Percentiles rank a stretch among this genome's conserved stretches.
Evolutionary conservation across 2,888 invertebrate species (phyloP).

Genomic region (Netelia fuscicornis): DNA sequence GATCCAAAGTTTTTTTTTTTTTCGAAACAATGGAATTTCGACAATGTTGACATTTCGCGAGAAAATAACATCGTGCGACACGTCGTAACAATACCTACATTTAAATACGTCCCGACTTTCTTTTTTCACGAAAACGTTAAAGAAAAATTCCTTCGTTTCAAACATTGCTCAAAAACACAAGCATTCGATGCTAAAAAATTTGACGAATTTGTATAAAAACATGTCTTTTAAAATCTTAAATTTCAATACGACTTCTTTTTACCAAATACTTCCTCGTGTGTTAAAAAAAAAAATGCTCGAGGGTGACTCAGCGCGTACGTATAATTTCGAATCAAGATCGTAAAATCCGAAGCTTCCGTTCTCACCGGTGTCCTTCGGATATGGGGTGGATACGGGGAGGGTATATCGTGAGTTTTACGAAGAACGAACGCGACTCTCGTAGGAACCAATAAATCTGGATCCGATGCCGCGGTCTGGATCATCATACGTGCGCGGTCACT

Average conservation of each 20-base stretch:
- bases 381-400: not conserved
- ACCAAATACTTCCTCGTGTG: not conserved
- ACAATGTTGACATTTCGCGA: no score
- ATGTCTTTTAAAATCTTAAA: no score
- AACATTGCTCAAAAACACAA: no score
- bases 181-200: no score
- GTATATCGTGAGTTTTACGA: constrained; percentile 28
- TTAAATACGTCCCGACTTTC: no score
- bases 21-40: no score
- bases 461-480: constrained; percentile 75
- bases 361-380: constrained; percentile 74
- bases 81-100: no score
- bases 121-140: no score
- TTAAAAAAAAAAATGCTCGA: constrained; percentile 1
- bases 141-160: no score
- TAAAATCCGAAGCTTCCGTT: constrained; percentile 82
- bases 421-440: constrained; percentile 48
- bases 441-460: constrained; percentile 84
- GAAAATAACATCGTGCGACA: no score
- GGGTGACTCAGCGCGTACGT: not conserved
- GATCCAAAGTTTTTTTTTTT: no score
- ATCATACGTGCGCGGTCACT: constrained; percentile 80
- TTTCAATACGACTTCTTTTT: not conserved
- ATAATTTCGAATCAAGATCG: constrained; percentile 76
- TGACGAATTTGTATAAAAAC: no score